A percentile compares a stretch with the other conserved stretches of the same genome.
Conservation (phyloP, 2,113 vertebrate genomes). For the Leptodactylus fuscus region DNA sequence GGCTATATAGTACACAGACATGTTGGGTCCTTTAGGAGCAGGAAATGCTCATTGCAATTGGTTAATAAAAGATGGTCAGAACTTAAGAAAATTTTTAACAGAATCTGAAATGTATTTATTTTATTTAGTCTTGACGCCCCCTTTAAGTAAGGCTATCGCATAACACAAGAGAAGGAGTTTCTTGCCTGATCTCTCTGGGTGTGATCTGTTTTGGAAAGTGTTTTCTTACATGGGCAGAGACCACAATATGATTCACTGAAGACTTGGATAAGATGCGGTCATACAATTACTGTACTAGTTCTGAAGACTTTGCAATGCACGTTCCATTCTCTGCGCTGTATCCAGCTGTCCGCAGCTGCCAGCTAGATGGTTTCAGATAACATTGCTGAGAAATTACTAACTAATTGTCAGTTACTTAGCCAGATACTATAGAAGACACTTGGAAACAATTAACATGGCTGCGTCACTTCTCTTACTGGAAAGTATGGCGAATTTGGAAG, state of each 20-base stretch:
- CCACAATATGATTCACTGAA: conserved; percentile 10
- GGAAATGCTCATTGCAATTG: no score
- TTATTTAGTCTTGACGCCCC: no score
- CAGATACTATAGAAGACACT: conserved; percentile 9
- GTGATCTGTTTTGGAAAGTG: conserved; percentile 12
- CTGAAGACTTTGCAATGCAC: background rate
- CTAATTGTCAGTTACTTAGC: background rate
- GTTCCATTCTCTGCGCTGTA: background rate
- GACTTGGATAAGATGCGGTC: background rate
- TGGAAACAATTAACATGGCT: conserved; percentile 10
- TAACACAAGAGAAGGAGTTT: background rate
- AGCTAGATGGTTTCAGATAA: conserved; percentile 18
- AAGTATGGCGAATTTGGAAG: background rate
- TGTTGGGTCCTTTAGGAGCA: no score
- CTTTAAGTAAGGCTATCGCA: background rate
- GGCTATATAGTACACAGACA: no score
- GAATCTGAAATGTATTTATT: no score
- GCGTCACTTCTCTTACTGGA: conserved; percentile 25
- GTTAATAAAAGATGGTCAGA: no score
- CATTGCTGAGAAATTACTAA: conserved; percentile 5
- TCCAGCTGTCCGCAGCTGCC: conserved; percentile 34
- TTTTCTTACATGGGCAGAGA: background rate
- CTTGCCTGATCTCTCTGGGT: conserved; percentile 14
- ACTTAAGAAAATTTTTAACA: no score
- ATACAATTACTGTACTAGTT: background rate